Conservation (phyloP, 2,797 vertebrate genomes). For the Epinephelus malabaricus region DNA sequence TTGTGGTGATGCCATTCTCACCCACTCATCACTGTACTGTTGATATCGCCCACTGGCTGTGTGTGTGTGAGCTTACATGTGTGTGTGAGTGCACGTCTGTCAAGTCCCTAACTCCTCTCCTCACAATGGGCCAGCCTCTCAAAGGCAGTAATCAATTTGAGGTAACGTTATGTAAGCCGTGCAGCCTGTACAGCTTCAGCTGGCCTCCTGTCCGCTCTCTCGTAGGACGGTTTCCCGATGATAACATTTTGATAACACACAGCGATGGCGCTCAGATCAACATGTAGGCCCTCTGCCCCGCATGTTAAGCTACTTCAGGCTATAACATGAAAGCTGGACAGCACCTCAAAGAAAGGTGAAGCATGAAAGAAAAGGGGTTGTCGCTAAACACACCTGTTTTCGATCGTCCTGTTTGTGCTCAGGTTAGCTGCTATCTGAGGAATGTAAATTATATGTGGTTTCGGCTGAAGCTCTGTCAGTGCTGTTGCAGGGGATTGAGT, state of each 20-base stretch:
- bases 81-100: conserved; percentile 41
- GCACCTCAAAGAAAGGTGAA: conserved; percentile 53
- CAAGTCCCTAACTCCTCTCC: conserved; percentile 45
- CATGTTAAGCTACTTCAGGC: conserved; percentile 6
- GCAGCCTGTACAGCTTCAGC: conserved; percentile 5
- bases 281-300: neutral
- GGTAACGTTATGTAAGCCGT: conserved; percentile 46
- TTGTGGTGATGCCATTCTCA: conserved; percentile 72
- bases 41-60: conserved; percentile 57
- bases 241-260: conserved; percentile 3
- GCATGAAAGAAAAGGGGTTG: conserved; percentile 30
- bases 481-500: conserved; percentile 58
- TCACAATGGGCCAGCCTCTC: conserved; percentile 33
- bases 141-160: conserved; percentile 59
- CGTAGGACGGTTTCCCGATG: conserved; percentile 1
- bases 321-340: conserved; percentile 24
- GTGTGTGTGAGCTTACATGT: conserved; percentile 6
- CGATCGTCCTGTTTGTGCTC: conserved; percentile 80
- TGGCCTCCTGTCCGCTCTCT: conserved; percentile 15
- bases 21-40: conserved; percentile 67
- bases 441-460: conserved; percentile 88
- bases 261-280: neutral
- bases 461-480: conserved; percentile 66
- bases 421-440: conserved; percentile 84
- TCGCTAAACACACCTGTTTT: conserved; percentile 85